phyloP scores from a whole-genome alignment of 2,797 vertebrate species.

The Pangasius djambal region DNA sequence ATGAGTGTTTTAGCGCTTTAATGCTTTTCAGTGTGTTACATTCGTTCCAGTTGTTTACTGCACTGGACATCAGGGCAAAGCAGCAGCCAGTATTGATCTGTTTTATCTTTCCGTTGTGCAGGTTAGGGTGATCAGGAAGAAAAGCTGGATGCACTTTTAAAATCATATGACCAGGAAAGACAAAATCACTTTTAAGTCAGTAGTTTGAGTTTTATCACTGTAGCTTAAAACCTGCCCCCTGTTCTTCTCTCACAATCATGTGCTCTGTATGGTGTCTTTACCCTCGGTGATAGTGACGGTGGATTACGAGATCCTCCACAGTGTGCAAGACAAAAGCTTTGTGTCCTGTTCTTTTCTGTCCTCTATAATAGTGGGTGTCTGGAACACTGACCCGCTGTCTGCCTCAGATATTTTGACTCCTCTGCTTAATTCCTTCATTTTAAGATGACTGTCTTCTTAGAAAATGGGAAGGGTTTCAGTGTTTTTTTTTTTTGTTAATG shows the following conservation, averaged over 20 bases:
- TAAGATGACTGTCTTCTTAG: neutral
- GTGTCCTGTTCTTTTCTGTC: neutral
- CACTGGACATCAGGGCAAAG: neutral
- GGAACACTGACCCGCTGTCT: slow-evolving; percentile 20
- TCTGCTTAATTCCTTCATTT: slow-evolving; percentile 28
- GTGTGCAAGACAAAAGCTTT: neutral
- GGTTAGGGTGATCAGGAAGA: neutral
- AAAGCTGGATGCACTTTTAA: neutral
- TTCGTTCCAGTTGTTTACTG: neutral
- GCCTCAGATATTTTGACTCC: slow-evolving; percentile 33
- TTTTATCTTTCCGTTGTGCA: neutral
- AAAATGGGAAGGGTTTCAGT: neutral
- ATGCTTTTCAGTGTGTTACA: neutral
- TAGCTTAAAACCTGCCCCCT: neutral
- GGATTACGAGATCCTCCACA: slow-evolving; percentile 10
- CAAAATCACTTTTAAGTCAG: neutral
- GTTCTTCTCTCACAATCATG: neutral
- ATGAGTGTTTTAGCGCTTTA: neutral
- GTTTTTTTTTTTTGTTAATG: neutral
- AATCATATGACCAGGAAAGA: neutral
- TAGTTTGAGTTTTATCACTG: neutral
- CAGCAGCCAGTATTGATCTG: neutral
- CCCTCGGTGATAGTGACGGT: neutral
- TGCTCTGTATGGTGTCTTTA: neutral
- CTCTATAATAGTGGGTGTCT: slow-evolving; percentile 30